A percentile compares a stretch with the other conserved stretches of the same genome.
Evolutionary conservation across 2,888 invertebrate genomes (phyloP).

Genomic region (Campoplex nolae): DNA sequence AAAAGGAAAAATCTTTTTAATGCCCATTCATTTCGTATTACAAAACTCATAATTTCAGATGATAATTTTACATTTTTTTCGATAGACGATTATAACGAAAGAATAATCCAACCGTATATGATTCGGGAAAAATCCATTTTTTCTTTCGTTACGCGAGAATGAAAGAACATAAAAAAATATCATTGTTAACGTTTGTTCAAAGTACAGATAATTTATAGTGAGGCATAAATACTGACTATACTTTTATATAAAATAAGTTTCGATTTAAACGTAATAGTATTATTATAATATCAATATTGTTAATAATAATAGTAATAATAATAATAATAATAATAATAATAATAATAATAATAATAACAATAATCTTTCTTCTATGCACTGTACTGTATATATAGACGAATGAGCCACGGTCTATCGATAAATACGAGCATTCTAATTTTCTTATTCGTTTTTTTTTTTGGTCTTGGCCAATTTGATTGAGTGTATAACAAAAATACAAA

Average conservation of each 20-base stretch:
- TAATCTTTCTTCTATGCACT: conserved; percentile 30
- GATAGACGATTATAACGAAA: background rate
- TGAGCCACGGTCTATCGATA: conserved; percentile 45
- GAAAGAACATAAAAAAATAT: conserved; percentile 7
- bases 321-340: conserved; percentile 55
- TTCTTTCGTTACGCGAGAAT: background rate
- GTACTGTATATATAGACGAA: conserved; percentile 35
- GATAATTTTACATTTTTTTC: background rate
- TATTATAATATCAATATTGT: conserved; percentile 51
- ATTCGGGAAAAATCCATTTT: background rate
- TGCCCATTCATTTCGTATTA: conserved; percentile 32
- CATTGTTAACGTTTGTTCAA: conserved; percentile 24
- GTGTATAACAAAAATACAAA: conserved; percentile 64
- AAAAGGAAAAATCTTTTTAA: conserved; percentile 20
- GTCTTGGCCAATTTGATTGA: conserved; percentile 59
- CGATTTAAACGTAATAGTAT: conserved; percentile 61
- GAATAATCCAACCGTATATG: background rate
- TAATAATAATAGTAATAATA: conserved; percentile 55
- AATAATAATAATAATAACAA: conserved; percentile 60
- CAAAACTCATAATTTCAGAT: conserved; percentile 3
- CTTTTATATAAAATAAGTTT: conserved; percentile 66
- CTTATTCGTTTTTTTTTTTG: conserved; percentile 29
- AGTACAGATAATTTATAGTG: conserved; percentile 41
- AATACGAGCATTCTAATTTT: conserved; percentile 52
- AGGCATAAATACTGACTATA: conserved; percentile 65